These are phyloP conservation scores for Lamproptera curius DNA, from an alignment of 2,888 invertebrate genomes.

Conservation along the genomic window DNA sequence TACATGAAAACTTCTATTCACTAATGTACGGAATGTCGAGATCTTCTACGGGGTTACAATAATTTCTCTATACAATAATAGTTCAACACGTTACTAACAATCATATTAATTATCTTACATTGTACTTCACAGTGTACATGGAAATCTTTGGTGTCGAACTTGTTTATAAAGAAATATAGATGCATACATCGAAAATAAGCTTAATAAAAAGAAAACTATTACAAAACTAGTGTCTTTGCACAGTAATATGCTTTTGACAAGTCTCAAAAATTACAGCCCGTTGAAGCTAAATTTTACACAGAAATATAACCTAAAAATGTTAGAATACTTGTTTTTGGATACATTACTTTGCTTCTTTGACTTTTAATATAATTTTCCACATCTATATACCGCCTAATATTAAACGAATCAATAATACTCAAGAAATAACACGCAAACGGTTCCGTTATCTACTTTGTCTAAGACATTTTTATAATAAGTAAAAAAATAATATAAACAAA, in stretches of 20 bases:
- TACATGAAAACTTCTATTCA: conserved; percentile 36
- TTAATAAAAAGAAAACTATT: conserved; percentile 15
- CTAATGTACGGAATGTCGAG: conserved; percentile 68
- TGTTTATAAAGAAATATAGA: conserved; percentile 28
- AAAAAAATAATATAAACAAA: no score
- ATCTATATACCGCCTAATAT: no score
- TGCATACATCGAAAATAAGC: conserved; percentile 31
- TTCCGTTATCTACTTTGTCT: no score
- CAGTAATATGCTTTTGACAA: conserved; percentile 35
- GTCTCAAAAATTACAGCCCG: conserved; percentile 62
- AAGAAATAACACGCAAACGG: no score
- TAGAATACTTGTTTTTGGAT: no score
- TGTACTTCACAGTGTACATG: conserved; percentile 41
- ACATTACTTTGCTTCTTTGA: no score
- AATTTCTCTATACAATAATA: conserved; percentile 30
- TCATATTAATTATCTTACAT: conserved; percentile 39
- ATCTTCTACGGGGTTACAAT: conserved; percentile 48
- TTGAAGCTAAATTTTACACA: conserved; percentile 23
- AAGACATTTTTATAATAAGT: no score
- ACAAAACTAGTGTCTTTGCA: conserved; percentile 7
- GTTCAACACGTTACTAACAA: conserved; percentile 46
- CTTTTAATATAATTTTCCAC: no score
- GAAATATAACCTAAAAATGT: conserved; percentile 13
- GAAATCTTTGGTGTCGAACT: conserved; percentile 68
- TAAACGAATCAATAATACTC: no score